These are phyloP conservation scores for Ia io DNA, from an alignment of 2,113 vertebrate species.

Conservation along the genomic window DNA sequence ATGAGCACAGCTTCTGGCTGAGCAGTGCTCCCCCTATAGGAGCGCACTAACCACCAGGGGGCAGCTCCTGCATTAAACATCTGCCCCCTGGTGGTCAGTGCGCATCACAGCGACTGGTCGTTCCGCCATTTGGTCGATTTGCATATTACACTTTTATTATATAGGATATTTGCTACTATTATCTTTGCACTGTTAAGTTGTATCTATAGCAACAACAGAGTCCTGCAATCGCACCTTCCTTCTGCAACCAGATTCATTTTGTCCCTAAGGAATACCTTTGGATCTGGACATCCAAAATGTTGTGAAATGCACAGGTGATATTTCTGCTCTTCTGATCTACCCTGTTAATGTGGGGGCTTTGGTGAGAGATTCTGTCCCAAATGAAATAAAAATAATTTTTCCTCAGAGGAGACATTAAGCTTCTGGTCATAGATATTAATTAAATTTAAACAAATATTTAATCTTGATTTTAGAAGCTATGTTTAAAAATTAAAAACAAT, in stretches of 20 bases:
- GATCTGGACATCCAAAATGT: not conserved
- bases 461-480: not conserved
- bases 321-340: not conserved
- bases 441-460: not conserved
- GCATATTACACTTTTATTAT: too few species aligned
- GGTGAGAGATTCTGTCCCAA: not conserved
- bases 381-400: not conserved
- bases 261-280: not conserved
- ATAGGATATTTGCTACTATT: not conserved
- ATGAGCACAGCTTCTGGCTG: too few species aligned
- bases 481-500: not conserved
- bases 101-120: too few species aligned
- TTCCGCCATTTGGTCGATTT: too few species aligned
- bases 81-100: too few species aligned
- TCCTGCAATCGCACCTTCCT: not conserved
- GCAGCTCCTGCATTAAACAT: too few species aligned
- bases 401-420: not conserved
- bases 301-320: not conserved
- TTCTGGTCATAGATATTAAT: not conserved
- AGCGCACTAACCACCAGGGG: too few species aligned
- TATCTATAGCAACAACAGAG: not conserved
- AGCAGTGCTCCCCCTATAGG: too few species aligned
- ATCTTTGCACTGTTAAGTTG: not conserved
- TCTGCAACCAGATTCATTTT: not conserved
- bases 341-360: not conserved